Evolutionary conservation across 35 echinoderm and acorn worm species (phyloP).

Genomic region (Lytechinus pictus): DNA sequence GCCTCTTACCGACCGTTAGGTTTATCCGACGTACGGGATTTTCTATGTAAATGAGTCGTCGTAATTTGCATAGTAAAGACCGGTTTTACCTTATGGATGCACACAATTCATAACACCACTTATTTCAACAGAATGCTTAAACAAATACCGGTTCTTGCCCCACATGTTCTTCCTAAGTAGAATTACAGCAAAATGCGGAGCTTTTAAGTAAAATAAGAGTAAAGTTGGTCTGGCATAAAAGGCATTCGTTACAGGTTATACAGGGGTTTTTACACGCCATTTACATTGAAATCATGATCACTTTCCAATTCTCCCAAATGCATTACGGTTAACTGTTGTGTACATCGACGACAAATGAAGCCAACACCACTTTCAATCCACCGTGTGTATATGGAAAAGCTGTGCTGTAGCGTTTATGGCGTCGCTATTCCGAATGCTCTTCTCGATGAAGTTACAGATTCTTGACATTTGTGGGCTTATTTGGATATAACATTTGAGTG

Average conservation of each 20-base stretch:
- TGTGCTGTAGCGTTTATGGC: neutral
- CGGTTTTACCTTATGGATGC: neutral
- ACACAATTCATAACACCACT: neutral
- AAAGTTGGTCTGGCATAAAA: neutral
- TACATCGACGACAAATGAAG: slow-evolving; percentile 30
- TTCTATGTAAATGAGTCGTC: slow-evolving; percentile 9
- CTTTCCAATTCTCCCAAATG: slow-evolving; percentile 35
- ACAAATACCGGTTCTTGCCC: neutral
- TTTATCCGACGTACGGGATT: neutral
- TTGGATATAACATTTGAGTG: slow-evolving; percentile 31
- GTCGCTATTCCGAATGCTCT: neutral
- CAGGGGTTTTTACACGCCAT: neutral
- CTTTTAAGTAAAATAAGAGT: neutral
- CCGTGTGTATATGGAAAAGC: neutral
- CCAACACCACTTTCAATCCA: slow-evolving; percentile 6
- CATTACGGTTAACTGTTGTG: slow-evolving; percentile 26
- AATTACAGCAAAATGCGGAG: neutral
- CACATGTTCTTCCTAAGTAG: neutral
- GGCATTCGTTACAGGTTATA: no score
- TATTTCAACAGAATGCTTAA: slow-evolving; percentile 9
- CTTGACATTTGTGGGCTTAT: slow-evolving; percentile 29
- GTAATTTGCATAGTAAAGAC: slow-evolving; percentile 7
- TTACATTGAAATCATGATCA: slow-evolving; percentile 24
- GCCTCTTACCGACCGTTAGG: neutral
- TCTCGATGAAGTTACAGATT: slow-evolving; percentile 18